Base-by-base conservation (phyloP, 2,888 invertebrate species). In the Philhelius pedissequus region DNA sequence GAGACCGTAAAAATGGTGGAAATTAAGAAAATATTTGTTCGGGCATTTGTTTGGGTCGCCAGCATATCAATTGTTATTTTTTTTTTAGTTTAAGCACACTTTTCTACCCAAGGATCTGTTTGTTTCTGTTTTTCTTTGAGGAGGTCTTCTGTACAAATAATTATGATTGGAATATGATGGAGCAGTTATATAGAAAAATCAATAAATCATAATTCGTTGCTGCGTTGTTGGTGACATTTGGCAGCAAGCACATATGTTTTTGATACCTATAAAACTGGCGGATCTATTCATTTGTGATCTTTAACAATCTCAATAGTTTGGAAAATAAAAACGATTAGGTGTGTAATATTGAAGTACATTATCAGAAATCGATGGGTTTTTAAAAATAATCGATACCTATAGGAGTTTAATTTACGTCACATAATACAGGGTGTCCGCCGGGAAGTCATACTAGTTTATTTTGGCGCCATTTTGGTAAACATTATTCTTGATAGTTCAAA, bases 81-180 rank as follows among this genome's bases (percentile, higher is more conserved):
- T 48, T 20, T 8, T 56, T 20, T 54, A 18, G 40, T 18, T 60
- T 43, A 35, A 58, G 68, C 74, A 78, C 73, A 78, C 78, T 78
- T 83, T 48, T 80, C 30, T n/a, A n/a, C n/a, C n/a, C n/a, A n/a
- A 40, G 45, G 52, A 52, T 52, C 8, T 78, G 50, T 73, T 80
- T 74, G 66, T 60, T 79, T 73, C 15, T 79, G 68, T 60, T 15
- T n/a, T 22, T 60, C 13, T 20, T 43, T 20, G 68, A 45, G 30
- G 64, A 75, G 69, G 40, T 80, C 71, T 25, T 64, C 54, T 74
- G 69, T 38, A 68, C 62, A 69, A 69, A 80, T 75, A 69, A 74
- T 74, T 78, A 78, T 77, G 64, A 83, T 74, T 78, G 56, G 56
- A 78, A 78, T 70, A 78, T 78, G 78, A 83, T 83, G 78, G 83